Conservation (phyloP, 2,888 invertebrate genomes). For the Hymenopus coronatus region DNA sequence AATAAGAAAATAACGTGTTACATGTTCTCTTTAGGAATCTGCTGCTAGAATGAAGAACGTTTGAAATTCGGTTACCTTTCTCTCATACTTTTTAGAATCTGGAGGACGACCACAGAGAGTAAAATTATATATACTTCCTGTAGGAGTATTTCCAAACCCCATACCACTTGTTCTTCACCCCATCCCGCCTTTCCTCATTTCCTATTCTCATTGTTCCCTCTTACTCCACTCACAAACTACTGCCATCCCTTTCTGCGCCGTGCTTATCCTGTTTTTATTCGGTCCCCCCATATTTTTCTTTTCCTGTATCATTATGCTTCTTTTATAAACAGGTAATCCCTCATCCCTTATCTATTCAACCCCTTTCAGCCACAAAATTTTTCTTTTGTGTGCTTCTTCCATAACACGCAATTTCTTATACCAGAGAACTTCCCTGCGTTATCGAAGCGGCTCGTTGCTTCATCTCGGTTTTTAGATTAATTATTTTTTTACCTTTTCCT, state of each 20-base stretch:
- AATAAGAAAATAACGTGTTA: background rate
- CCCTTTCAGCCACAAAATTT: background rate
- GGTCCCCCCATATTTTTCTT: constrained; percentile 14
- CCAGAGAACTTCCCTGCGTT: background rate
- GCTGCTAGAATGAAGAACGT: too few species aligned
- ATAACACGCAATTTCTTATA: background rate
- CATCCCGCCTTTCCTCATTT: constrained; percentile 1
- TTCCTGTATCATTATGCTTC: background rate
- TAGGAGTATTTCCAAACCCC: background rate
- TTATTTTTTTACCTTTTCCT: background rate
- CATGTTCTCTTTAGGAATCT: background rate
- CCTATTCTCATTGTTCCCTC: background rate
- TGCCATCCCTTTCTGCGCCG: too few species aligned
- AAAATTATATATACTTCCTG: background rate
- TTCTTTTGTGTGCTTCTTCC: background rate
- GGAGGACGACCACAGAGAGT: too few species aligned
- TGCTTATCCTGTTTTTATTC: constrained; percentile 15
- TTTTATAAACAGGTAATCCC: constrained; percentile 21
- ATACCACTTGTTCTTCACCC: background rate
- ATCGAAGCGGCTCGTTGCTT: background rate
- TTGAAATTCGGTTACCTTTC: background rate
- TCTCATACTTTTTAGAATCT: background rate
- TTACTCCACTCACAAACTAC: background rate
- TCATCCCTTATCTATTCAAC: constrained; percentile 2
- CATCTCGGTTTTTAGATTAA: background rate